Evolutionary conservation across 2,113 vertebrate species (phyloP).

Genomic region (Phainopepla nitens): DNA sequence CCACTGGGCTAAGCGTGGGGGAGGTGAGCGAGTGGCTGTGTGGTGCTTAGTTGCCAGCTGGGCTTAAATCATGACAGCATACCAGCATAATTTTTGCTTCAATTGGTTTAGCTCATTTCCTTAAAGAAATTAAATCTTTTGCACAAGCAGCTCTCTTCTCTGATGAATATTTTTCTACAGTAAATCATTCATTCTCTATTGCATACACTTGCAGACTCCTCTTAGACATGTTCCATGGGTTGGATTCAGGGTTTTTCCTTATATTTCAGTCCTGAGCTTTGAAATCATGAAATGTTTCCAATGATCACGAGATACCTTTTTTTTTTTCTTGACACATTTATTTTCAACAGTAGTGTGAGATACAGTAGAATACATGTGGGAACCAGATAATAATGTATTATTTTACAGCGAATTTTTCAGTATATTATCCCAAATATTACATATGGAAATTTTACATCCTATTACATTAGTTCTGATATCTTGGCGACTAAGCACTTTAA

Average conservation of each 20-base stretch:
- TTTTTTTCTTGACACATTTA: conserved; percentile 56
- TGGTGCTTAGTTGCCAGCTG: background rate
- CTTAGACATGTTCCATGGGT: background rate
- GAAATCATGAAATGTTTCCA: background rate
- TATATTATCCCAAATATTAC: conserved; percentile 62
- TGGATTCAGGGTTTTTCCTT: background rate
- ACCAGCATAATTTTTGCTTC: background rate
- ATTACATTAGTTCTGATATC: conserved; percentile 49
- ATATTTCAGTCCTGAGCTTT: background rate
- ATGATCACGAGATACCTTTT: background rate
- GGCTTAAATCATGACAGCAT: background rate
- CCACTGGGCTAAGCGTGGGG: background rate
- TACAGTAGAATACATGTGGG: conserved; percentile 25
- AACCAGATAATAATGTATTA: background rate
- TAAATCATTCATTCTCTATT: background rate
- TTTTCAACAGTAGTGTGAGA: conserved; percentile 60
- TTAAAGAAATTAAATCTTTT: background rate
- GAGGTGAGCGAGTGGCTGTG: fast-evolving
- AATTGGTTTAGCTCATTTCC: background rate
- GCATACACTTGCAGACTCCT: background rate
- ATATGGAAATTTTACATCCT: conserved; percentile 31
- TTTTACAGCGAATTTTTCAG: conserved; percentile 39
- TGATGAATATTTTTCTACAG: background rate
- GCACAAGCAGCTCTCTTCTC: background rate
- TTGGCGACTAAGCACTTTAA: conserved; percentile 38